Percentiles rank a stretch among this genome's conserved stretches.
Conservation (phyloP, 2,113 vertebrate species). For the Furnarius figulus region DNA sequence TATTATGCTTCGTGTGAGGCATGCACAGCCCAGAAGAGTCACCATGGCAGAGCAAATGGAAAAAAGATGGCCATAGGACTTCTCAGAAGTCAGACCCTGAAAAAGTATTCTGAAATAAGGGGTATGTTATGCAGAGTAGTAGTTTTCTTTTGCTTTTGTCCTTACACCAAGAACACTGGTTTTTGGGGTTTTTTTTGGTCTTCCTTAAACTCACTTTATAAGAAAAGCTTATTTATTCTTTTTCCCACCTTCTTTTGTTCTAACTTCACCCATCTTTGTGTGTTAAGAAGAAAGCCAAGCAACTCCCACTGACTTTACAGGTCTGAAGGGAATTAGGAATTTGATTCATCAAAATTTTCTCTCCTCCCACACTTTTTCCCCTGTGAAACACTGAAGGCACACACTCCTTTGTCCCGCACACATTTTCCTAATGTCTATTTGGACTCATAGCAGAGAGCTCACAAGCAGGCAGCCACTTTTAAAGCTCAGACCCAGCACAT, state of each 20-base stretch:
- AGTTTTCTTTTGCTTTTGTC: not conserved
- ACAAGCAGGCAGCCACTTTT: not conserved
- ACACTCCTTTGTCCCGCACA: not conserved
- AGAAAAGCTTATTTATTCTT: not conserved
- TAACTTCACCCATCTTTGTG: not conserved
- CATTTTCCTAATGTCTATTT: not conserved
- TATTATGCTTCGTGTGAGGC: not conserved
- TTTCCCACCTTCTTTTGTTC: not conserved
- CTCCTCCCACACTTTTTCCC: not conserved
- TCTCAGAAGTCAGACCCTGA: not conserved
- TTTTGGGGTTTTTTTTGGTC: not conserved
- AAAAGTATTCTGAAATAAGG: not conserved
- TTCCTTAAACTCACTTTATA: not conserved
- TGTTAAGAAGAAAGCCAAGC: conserved; percentile 14
- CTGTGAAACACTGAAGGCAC: not conserved
- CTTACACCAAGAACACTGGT: not conserved
- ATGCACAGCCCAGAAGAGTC: not conserved
- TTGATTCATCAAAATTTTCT: not conserved
- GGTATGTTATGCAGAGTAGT: not conserved
- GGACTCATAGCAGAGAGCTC: not conserved
- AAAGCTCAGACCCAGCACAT: not conserved
- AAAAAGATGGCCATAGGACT: not conserved
- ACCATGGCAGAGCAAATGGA: not conserved
- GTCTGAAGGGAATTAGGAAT: conserved; percentile 35
- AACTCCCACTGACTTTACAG: conserved; percentile 35